phyloP scores from a whole-genome alignment of 2,113 vertebrate genomes.

The Perognathus longimembris region DNA sequence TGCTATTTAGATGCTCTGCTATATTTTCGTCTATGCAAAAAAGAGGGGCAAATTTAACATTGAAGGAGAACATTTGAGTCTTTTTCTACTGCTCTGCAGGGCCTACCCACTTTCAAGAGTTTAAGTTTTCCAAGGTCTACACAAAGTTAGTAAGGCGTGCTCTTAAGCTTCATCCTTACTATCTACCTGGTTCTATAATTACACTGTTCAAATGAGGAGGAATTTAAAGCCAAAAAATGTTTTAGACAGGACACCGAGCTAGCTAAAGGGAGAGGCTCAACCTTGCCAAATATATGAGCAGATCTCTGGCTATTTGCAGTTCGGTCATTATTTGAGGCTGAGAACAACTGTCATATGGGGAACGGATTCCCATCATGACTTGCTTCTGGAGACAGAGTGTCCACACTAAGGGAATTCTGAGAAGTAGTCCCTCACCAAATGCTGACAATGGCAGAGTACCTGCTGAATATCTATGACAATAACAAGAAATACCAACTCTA shows the following conservation, averaged over 20 bases:
- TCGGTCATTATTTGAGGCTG: neutral
- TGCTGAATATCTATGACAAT: neutral
- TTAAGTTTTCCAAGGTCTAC: neutral
- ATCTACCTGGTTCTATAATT: constrained; percentile 23
- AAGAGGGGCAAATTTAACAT: neutral
- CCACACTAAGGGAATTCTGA: neutral
- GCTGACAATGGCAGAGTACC: neutral
- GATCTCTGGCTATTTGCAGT: neutral
- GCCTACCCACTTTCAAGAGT: neutral
- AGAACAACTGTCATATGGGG: neutral
- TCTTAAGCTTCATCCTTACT: neutral
- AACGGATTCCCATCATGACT: neutral
- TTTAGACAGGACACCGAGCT: neutral
- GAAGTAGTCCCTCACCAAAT: constrained; percentile 13
- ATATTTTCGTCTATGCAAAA: constrained; percentile 23
- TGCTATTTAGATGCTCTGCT: neutral
- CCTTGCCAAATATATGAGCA: neutral
- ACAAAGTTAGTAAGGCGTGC: neutral
- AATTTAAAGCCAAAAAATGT: neutral
- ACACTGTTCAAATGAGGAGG: neutral
- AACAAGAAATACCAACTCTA: too few species aligned
- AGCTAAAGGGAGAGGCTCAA: neutral
- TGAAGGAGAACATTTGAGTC: neutral
- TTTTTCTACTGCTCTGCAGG: neutral
- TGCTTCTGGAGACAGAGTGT: neutral